A percentile compares a stretch with the other conserved stretches of the same genome.
Evolutionary conservation across 2,113 vertebrate genomes (phyloP).

Genomic region (Notechis scutatus): DNA sequence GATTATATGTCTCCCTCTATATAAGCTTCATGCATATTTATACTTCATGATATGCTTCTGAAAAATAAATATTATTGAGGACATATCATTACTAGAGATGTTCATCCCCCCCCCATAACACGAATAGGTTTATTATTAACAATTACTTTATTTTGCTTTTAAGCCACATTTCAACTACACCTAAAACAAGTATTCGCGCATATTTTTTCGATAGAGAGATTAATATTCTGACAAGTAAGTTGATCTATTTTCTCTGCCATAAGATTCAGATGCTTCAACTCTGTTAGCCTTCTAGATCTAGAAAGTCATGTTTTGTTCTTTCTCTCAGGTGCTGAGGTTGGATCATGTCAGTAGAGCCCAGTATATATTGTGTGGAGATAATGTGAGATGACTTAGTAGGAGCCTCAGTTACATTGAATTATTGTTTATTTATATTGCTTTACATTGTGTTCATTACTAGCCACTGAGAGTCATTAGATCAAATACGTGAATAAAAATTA

Average conservation of each 20-base stretch:
- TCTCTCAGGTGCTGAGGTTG: not conserved
- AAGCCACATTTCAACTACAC: not conserved
- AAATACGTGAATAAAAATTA: not conserved
- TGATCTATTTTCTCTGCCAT: not conserved
- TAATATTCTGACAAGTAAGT: not conserved
- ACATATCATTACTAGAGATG: not conserved
- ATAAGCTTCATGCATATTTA: not conserved
- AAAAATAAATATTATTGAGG: not conserved
- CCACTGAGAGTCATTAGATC: too few relatives aligned
- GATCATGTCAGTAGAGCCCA: not conserved
- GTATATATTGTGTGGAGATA: not conserved
- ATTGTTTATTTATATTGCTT: not conserved
- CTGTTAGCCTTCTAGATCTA: not conserved
- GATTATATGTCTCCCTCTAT: not conserved
- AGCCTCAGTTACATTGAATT: not conserved
- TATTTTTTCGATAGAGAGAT: not conserved
- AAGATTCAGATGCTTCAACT: not conserved
- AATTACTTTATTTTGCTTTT: not conserved
- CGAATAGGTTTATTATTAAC: not conserved
- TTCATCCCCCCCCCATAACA: not conserved
- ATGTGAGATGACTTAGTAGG: not conserved
- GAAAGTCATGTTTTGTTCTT: not conserved
- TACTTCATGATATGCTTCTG: not conserved
- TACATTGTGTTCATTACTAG: too few relatives aligned
- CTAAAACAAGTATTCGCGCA: not conserved